Percentiles rank a stretch among this genome's conserved stretches.
Conservation (phyloP, 2,888 invertebrate genomes). For the Cosmia trapezina region DNA sequence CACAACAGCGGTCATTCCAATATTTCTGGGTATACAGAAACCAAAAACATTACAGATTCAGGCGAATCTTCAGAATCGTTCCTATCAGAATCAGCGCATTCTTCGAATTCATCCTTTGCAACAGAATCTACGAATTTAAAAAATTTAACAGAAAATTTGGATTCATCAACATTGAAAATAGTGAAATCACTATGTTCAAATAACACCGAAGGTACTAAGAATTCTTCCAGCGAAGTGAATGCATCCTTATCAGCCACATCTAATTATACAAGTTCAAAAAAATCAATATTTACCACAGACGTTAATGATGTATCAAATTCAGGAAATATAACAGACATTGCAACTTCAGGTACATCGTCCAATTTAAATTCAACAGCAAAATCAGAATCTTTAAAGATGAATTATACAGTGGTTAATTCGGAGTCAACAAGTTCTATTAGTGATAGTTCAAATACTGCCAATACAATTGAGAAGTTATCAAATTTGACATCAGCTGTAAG, state of each 20-base stretch:
- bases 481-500: conserved; percentile 32
- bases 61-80: conserved; percentile 8
- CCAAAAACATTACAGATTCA: conserved; percentile 25
- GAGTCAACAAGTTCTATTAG: conserved; percentile 16
- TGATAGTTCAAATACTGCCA: conserved; percentile 37
- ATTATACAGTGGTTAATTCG: conserved; percentile 5
- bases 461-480: conserved; percentile 44
- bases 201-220: conserved; percentile 19
- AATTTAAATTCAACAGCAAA: conserved; percentile 48
- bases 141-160: conserved; percentile 3
- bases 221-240: conserved; percentile 15
- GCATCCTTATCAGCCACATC: conserved; percentile 7
- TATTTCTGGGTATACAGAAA: background rate
- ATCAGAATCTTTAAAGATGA: conserved; percentile 29
- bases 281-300: background rate
- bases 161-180: conserved; percentile 20
- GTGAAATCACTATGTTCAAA: conserved; percentile 21
- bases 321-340: conserved; percentile 36
- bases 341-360: conserved; percentile 12
- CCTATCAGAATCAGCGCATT: conserved; percentile 17
- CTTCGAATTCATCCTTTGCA: conserved; percentile 20
- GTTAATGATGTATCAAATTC: conserved; percentile 23
- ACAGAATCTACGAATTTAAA: conserved; percentile 9
- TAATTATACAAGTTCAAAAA: conserved; percentile 32
- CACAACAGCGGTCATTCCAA: conserved; percentile 7